These are phyloP conservation scores for Noturus placidus DNA, from an alignment of 2,113 vertebrate genomes.

Conservation along the genomic window DNA sequence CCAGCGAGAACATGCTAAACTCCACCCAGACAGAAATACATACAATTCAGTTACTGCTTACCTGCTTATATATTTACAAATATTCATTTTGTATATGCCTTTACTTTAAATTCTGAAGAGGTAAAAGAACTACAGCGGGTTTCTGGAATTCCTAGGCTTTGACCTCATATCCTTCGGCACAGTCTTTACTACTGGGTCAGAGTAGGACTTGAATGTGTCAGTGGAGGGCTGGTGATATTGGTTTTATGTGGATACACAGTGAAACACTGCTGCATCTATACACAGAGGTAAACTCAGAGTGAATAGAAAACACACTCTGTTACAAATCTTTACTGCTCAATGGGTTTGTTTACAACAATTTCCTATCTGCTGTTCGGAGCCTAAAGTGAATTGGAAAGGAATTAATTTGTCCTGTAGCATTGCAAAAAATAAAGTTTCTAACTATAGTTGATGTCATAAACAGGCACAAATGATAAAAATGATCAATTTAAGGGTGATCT, in stretches of 20 bases:
- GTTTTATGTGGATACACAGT: constrained; percentile 8
- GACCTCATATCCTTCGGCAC: too few species aligned
- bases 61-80: neutral
- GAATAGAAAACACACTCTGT: neutral
- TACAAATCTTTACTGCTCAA: constrained; percentile 5
- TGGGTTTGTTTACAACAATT: constrained; percentile 27
- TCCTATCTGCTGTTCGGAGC: neutral
- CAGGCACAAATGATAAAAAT: neutral
- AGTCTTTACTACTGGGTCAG: neutral
- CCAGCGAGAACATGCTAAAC: neutral
- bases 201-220: neutral
- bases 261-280: neutral
- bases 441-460: neutral
- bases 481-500: neutral
- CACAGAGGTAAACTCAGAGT: neutral
- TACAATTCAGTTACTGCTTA: neutral
- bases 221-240: neutral
- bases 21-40: neutral
- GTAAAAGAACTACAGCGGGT: neutral
- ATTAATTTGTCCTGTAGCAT: neutral
- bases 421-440: neutral
- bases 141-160: neutral
- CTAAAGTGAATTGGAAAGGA: constrained; percentile 7
- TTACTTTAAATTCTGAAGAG: neutral
- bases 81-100: neutral